Evolutionary conservation across 1,140 invertebrate genomes (phyloP).

Genomic region (Drosophila littoralis): DNA sequence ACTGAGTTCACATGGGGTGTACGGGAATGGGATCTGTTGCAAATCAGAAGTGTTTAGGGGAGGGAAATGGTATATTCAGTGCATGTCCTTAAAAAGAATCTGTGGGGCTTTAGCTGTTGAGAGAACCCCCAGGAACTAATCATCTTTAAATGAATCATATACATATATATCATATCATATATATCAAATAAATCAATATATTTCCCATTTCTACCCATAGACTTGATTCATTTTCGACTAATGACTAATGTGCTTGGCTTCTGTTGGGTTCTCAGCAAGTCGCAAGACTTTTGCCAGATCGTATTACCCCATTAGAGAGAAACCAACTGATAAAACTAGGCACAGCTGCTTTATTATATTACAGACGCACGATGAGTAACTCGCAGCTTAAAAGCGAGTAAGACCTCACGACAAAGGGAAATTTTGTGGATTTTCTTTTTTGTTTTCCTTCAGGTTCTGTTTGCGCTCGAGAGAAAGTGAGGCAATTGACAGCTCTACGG

Average conservation of each 20-base stretch:
- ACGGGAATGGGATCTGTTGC: too few relatives aligned
- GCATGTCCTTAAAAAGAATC: too few relatives aligned
- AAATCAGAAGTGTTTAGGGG: too few relatives aligned
- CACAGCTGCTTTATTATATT: not conserved
- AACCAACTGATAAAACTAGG: not conserved
- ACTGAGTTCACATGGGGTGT: too few relatives aligned
- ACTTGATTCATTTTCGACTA: not conserved
- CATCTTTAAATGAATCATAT: too few relatives aligned
- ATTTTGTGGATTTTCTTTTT: not conserved
- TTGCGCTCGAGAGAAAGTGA: slow-evolving; percentile 5
- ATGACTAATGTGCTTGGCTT: not conserved
- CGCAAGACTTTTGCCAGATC: not conserved
- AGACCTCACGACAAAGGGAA: not conserved
- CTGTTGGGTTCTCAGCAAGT: not conserved
- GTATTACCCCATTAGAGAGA: slow-evolving; percentile 1
- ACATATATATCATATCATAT: too few relatives aligned
- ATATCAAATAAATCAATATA: not conserved
- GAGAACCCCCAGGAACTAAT: too few relatives aligned
- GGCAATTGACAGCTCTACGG: slow-evolving; percentile 3
- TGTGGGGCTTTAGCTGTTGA: too few relatives aligned
- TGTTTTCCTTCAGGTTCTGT: not conserved
- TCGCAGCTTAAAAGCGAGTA: not conserved
- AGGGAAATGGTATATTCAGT: too few relatives aligned
- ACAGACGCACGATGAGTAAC: not conserved
- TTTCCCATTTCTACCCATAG: not conserved